These are phyloP conservation scores for Mixornis gularis DNA, from an alignment of 2,113 vertebrate species.

Conservation along the genomic window DNA sequence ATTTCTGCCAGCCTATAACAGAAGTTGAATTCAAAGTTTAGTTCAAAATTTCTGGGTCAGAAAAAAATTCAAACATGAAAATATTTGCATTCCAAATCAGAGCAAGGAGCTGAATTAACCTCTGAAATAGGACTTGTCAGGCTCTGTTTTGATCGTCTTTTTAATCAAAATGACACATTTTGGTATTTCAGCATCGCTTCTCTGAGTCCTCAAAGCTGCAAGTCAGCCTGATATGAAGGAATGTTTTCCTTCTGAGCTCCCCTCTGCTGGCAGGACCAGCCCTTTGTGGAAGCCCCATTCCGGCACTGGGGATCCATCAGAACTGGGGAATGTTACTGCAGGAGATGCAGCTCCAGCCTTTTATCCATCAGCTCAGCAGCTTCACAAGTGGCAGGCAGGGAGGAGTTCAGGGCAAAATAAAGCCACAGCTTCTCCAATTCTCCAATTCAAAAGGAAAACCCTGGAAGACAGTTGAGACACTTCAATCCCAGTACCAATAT, in stretches of 20 bases:
- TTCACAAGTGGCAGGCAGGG: neutral
- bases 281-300: accelerated
- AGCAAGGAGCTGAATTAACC: neutral
- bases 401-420: neutral
- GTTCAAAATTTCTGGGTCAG: neutral
- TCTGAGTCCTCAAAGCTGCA: neutral
- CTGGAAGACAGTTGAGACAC: neutral
- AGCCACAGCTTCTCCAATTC: neutral
- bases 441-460: neutral
- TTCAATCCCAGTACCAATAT: accelerated
- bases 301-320: neutral
- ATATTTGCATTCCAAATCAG: neutral
- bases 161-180: neutral
- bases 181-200: neutral
- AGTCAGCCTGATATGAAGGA: neutral
- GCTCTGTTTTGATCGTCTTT: neutral
- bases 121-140: neutral
- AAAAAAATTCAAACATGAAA: neutral
- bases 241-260: neutral
- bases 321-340: neutral
- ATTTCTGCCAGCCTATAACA: neutral
- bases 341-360: neutral
- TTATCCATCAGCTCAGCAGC: neutral
- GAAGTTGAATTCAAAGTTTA: neutral
- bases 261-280: neutral